Evolutionary conservation across 2,888 invertebrate species (phyloP).

Genomic region (Brenthis daphne): DNA sequence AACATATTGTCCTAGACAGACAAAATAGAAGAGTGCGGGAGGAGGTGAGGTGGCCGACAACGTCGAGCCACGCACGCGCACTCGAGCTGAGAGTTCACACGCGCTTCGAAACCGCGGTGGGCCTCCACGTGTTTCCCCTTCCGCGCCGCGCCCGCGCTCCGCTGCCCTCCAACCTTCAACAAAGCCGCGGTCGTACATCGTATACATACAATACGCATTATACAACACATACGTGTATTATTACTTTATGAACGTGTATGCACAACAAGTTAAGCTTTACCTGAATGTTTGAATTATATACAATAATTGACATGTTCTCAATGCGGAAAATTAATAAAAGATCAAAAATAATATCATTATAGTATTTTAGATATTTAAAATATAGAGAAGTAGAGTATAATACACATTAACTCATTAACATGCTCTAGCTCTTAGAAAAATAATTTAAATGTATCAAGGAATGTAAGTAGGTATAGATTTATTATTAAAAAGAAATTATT

Average conservation of each 20-base stretch:
- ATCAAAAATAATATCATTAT: no score
- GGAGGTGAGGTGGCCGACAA: constrained; percentile 57
- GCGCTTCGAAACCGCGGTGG: constrained; percentile 78
- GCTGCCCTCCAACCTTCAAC: constrained; percentile 64
- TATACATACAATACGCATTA: constrained; percentile 42
- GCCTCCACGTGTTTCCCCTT: constrained; percentile 79
- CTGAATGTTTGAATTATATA: constrained; percentile 3
- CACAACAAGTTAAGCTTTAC: constrained; percentile 28
- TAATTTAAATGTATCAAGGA: no score
- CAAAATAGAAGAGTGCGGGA: constrained; percentile 60
- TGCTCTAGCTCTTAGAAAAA: no score
- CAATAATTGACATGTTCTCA: no score
- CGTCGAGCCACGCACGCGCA: constrained; percentile 72
- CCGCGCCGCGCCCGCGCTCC: constrained; percentile 49
- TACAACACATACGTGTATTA: constrained; percentile 35
- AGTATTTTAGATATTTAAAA: no score
- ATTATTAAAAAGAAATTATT: neutral
- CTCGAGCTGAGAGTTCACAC: constrained; percentile 74
- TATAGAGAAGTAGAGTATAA: no score
- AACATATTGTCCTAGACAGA: constrained; percentile 53
- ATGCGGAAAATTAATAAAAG: neutral
- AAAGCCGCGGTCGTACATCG: constrained; percentile 61
- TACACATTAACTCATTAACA: no score
- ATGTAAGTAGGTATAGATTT: no score
- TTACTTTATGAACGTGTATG: constrained; percentile 22